Evolutionary conservation across 1,140 invertebrate genomes (phyloP).

Genomic region (Eumaeus atala): DNA sequence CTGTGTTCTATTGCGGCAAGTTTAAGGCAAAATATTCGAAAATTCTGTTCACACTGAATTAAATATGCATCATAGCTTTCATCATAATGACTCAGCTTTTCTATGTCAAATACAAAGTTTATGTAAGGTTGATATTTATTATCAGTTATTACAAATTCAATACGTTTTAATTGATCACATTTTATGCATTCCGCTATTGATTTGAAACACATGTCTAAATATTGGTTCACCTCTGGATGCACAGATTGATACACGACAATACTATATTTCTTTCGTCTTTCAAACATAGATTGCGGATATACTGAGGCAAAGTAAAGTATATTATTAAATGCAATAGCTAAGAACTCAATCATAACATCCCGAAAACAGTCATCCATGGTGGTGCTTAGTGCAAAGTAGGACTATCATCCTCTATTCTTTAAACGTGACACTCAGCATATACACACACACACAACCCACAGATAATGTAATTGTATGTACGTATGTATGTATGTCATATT

Average conservation of each 20-base stretch:
- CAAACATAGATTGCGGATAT: conserved; percentile 77
- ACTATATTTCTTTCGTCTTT: conserved; percentile 75
- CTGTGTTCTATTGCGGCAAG: conserved; percentile 64
- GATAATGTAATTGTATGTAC: too few species aligned
- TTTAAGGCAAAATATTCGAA: conserved; percentile 76
- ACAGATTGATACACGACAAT: conserved; percentile 71
- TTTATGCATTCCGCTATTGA: conserved; percentile 61
- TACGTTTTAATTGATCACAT: conserved; percentile 52
- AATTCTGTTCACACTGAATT: conserved; percentile 75
- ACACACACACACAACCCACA: too few species aligned
- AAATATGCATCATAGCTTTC: conserved; percentile 74
- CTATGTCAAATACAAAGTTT: conserved; percentile 76
- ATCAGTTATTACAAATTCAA: conserved; percentile 67
- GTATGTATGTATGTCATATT: too few species aligned
- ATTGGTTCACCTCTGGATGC: conserved; percentile 77
- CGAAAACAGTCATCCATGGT: conserved; percentile 53
- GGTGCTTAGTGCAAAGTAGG: not conserved
- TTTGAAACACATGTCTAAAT: conserved; percentile 74
- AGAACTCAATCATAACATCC: conserved; percentile 73
- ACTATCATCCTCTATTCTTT: not conserved
- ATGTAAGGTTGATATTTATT: conserved; percentile 49
- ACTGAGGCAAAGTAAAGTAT: conserved; percentile 75
- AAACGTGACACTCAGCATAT: conserved; percentile 3
- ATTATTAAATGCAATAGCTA: conserved; percentile 76
- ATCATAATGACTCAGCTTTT: conserved; percentile 37